Base-by-base conservation (phyloP, 1,140 invertebrate genomes). In the Heterodera schachtii region DNA sequence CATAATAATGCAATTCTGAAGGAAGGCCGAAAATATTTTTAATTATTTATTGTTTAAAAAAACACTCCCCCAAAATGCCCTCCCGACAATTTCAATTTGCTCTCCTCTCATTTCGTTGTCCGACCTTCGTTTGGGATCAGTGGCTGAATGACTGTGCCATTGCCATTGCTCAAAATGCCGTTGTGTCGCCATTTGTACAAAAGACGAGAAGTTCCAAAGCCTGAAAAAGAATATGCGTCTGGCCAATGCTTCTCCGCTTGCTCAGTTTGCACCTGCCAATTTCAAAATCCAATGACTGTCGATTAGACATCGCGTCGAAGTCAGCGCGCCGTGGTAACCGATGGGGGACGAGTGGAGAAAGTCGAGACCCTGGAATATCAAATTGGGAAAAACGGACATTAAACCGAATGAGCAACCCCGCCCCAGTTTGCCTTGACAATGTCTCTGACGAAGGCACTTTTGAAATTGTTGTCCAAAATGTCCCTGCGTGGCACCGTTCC, bases 231-330 rank as follows among this genome's bases (percentile, higher is more conserved):
- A 64, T 64, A 19, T 64, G 19, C 19, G 11, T 60, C 11, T 52
- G 49, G 49, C 49, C 6, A 64, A 19, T 64, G 31, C 31, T 31
- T 31, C 31, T 31, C 31, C 31, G 31, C 1, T 31, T 31, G 31
- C 31, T 31, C 31, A 31, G 31, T 64, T 64, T 64, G 21, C 19
- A 66, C 84, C 85, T 43, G 79, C 79, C 16, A 86, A 69, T 73
- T 86, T 86, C 44, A 86, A n/a, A 74, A 86, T 87, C 85, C 85
- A 86, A 81, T 86, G 85, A 44, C 75, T 82, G 69, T 86, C 85
- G 46, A 86, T 80, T 21, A 87, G 69, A 73, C 85, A 87, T 47
- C 85, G 85, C 31, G 79, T 70, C 7, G 86, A 60, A 41, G 85
- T 86, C 46, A 86, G 74, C 4, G 85, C 76, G 41, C 85, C 85